These are phyloP conservation scores for Progne subis DNA, from an alignment of 2,113 vertebrate species.

Conservation along the genomic window DNA sequence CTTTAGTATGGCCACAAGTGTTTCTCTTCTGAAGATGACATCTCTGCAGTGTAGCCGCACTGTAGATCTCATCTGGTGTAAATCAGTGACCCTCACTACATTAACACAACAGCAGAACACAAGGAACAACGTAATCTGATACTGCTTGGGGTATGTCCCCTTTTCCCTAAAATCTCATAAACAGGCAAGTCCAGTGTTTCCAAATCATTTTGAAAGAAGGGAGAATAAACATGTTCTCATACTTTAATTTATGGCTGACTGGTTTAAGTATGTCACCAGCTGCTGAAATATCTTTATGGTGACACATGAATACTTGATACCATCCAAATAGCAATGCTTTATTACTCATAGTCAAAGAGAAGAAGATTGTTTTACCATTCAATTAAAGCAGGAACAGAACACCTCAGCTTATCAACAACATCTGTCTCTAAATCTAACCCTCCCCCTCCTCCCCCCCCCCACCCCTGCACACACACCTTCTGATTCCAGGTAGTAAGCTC, in stretches of 20 bases:
- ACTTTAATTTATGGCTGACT: not conserved
- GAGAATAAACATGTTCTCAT: not conserved
- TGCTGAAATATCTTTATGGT: slow-evolving; percentile 12
- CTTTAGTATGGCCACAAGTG: not conserved
- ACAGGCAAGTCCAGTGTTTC: not conserved
- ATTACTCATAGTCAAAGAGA: not conserved
- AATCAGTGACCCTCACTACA: not conserved
- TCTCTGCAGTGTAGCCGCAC: not conserved
- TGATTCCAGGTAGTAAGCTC: not conserved
- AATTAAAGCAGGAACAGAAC: not conserved
- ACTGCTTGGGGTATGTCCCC: not conserved
- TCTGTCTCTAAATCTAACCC: not conserved
- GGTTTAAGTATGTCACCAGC: not conserved
- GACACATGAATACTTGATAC: not conserved
- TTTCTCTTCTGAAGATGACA: not conserved
- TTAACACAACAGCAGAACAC: not conserved
- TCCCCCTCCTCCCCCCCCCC: rapidly evolving
- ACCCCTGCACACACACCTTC: too few relatives aligned
- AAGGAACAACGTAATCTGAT: not conserved
- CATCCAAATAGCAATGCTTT: not conserved
- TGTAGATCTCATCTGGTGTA: not conserved
- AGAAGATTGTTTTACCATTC: not conserved
- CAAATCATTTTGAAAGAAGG: not conserved
- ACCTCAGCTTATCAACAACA: not conserved
- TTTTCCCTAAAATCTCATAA: not conserved